phyloP scores from a whole-genome alignment of 2,888 invertebrate species.

The Pecten maximus region DNA sequence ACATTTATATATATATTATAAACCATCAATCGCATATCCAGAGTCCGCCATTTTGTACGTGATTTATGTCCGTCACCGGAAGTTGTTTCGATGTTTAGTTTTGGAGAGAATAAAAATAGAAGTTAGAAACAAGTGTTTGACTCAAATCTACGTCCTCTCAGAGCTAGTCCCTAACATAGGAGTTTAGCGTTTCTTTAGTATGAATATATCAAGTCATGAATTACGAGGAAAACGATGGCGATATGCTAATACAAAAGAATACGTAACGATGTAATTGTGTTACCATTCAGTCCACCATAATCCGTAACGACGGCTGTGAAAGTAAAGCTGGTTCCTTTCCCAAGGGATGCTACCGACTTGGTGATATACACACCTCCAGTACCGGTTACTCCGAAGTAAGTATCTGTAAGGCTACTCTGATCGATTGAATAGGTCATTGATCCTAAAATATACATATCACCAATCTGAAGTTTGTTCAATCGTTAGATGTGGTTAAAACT shows the following conservation, averaged over 20 bases:
- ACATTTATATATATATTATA: too few relatives aligned
- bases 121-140: neutral
- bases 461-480: too few relatives aligned
- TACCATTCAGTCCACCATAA: neutral
- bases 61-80: too few relatives aligned
- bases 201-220: neutral
- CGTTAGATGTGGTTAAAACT: too few relatives aligned
- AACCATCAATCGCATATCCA: too few relatives aligned
- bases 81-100: too few relatives aligned
- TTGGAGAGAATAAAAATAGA: too few relatives aligned
- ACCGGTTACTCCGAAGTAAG: neutral
- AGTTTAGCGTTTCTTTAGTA: neutral
- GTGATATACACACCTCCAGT: neutral
- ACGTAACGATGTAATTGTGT: neutral
- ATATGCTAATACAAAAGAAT: neutral
- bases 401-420: neutral
- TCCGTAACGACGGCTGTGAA: constrained; percentile 8
- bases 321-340: neutral
- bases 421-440: neutral
- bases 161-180: too few relatives aligned
- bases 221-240: neutral
- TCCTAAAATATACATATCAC: neutral
- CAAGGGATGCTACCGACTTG: neutral
- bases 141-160: neutral
- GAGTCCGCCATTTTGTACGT: too few relatives aligned